Evolutionary conservation across 2,113 vertebrate species (phyloP).

Genomic region (Clarias macrocephalus): DNA sequence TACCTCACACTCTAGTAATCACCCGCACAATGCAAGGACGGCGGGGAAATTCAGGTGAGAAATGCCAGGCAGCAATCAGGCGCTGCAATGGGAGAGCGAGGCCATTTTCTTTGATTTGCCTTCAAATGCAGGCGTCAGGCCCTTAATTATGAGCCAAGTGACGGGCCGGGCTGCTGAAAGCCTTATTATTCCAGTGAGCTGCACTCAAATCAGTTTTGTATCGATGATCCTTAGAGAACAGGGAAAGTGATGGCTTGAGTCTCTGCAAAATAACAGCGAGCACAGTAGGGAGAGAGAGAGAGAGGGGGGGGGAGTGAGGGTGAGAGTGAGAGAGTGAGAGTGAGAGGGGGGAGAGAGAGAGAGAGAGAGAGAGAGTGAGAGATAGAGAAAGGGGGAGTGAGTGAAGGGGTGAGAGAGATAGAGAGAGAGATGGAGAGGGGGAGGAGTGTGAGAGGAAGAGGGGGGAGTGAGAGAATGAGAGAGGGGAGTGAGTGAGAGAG

Average conservation of each 20-base stretch:
- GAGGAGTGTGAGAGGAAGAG: too few species aligned
- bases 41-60: slow-evolving; percentile 81
- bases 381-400: too few species aligned
- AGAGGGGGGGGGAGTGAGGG: not conserved
- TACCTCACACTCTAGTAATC: slow-evolving; percentile 80
- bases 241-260: slow-evolving; percentile 63
- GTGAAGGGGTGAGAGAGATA: too few species aligned
- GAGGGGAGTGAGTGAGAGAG: slow-evolving; percentile 17
- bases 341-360: too few species aligned
- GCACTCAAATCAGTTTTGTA: slow-evolving; percentile 78
- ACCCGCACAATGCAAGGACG: slow-evolving; percentile 76
- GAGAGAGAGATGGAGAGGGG: too few species aligned
- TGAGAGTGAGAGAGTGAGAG: slow-evolving; percentile 9
- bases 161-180: slow-evolving; percentile 79
- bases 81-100: slow-evolving; percentile 79
- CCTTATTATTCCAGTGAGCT: slow-evolving; percentile 77
- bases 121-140: slow-evolving; percentile 80
- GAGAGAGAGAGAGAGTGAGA: too few species aligned
- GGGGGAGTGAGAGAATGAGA: not conserved
- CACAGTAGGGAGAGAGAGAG: slow-evolving; percentile 50
- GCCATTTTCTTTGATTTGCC: slow-evolving; percentile 84
- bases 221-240: slow-evolving; percentile 73
- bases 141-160: slow-evolving; percentile 84
- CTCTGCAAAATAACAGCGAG: slow-evolving; percentile 61
- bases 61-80: slow-evolving; percentile 82